Conservation (phyloP, 2,113 vertebrate genomes). For the Calidris pygmaea region DNA sequence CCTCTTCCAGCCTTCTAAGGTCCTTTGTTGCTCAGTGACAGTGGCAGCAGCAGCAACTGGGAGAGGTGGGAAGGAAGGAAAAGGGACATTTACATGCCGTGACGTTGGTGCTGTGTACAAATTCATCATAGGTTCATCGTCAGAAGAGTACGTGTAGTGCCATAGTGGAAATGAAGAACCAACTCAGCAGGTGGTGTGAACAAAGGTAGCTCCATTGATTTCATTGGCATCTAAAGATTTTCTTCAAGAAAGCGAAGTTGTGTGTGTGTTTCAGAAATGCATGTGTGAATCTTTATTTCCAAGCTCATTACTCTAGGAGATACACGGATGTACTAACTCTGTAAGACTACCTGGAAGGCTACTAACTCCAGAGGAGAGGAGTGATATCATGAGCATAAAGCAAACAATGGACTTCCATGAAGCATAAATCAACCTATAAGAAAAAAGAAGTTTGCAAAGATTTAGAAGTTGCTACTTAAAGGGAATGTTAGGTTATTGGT, state of each 20-base stretch:
- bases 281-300: not conserved
- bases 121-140: not conserved
- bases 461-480: not conserved
- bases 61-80: not conserved
- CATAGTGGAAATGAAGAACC: conserved; percentile 2
- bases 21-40: not conserved
- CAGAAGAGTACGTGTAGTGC: not conserved
- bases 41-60: not conserved
- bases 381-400: not conserved
- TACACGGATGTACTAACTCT: not conserved
- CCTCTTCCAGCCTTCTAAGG: not conserved
- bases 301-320: not conserved
- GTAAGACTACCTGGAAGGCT: not conserved
- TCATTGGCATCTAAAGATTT: not conserved
- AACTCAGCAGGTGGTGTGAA: conserved; percentile 12
- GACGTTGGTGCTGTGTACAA: conserved; percentile 3
- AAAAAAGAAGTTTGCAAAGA: not conserved
- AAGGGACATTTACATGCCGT: not conserved
- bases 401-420: not conserved
- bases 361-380: not conserved
- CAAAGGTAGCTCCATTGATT: not conserved
- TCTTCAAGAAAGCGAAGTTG: not conserved
- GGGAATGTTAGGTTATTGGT: not conserved
- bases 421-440: not conserved
- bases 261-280: not conserved